Evolutionary conservation across 2,888 invertebrate genomes (phyloP).

Genomic region (Drosophila austrosaltans): DNA sequence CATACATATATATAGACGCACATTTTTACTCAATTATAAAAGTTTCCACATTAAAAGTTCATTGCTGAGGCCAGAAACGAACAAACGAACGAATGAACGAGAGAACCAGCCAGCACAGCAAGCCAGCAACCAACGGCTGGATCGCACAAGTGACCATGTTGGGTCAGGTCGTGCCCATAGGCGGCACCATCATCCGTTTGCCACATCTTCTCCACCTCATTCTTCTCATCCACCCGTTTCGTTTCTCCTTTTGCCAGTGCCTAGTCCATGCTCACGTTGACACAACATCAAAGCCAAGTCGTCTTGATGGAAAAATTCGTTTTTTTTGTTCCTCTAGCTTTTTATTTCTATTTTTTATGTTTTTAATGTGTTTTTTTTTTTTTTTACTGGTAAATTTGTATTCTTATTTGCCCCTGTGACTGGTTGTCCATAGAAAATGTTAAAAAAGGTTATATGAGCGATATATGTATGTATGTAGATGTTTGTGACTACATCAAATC

Average conservation of each 20-base stretch:
- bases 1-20: slow-evolving; percentile 24
- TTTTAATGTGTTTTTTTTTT: slow-evolving; percentile 12
- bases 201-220: slow-evolving; percentile 13
- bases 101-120: not conserved
- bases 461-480: not conserved
- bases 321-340: not conserved
- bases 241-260: not conserved
- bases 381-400: slow-evolving; percentile 22
- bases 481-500: slow-evolving; percentile 6
- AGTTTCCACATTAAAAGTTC: slow-evolving; percentile 81
- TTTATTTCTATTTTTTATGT: slow-evolving; percentile 10
- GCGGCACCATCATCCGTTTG: slow-evolving; percentile 33
- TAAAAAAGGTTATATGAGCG: slow-evolving; percentile 34
- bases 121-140: not conserved
- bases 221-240: not conserved
- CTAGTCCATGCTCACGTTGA: slow-evolving; percentile 24
- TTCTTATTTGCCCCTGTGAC: slow-evolving; percentile 15
- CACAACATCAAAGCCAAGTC: slow-evolving; percentile 72
- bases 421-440: not conserved
- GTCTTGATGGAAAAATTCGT: slow-evolving; percentile 64
- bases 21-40: slow-evolving; percentile 81
- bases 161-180: slow-evolving; percentile 67
- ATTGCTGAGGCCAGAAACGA: slow-evolving; percentile 58
- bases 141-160: slow-evolving; percentile 36
- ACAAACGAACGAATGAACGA: slow-evolving; percentile 16